These are phyloP conservation scores for Lerema accius DNA, from an alignment of 1,140 invertebrate genomes.

Conservation along the genomic window DNA sequence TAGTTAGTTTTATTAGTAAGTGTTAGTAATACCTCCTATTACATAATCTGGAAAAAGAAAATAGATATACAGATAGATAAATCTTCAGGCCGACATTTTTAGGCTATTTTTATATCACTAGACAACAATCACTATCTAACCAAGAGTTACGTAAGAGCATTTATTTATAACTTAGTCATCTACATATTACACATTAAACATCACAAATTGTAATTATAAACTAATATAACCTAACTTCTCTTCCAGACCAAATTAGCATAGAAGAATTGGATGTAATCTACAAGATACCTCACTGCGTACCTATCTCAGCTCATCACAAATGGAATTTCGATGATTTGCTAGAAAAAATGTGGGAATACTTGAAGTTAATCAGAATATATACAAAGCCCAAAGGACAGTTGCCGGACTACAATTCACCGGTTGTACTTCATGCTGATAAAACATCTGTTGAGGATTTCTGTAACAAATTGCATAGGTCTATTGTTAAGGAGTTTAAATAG, in stretches of 20 bases:
- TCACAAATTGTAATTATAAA: conserved; percentile 50
- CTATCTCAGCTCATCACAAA: conserved; percentile 99
- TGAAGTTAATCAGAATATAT: conserved; percentile 97
- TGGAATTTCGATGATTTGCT: conserved; percentile 99
- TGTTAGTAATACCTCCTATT: too few relatives aligned
- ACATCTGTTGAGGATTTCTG: conserved; percentile 98
- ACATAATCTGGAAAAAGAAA: too few relatives aligned
- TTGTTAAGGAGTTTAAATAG: conserved; percentile 99
- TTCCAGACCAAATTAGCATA: conserved; percentile 94
- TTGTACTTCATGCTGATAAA: conserved; percentile 95
- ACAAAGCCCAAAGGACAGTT: conserved; percentile 99
- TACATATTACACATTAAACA: conserved; percentile 6
- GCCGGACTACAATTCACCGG: conserved; percentile 98
- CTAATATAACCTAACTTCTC: too few relatives aligned
- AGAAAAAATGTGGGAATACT: conserved; percentile 99
- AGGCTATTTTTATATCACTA: too few relatives aligned
- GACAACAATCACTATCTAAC: too few relatives aligned
- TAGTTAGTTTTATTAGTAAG: too few relatives aligned
- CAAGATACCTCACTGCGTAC: conserved; percentile 99
- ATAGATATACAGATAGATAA: too few relatives aligned
- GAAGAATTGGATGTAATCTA: conserved; percentile 99
- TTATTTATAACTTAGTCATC: background rate
- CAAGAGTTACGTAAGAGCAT: too few relatives aligned
- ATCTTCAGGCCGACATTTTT: too few relatives aligned
- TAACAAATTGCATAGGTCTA: conserved; percentile 98